Evolutionary conservation across 2,113 vertebrate species (phyloP), one percentile per base, ranked within the genome.

Genomic region (Myodes glareolus): DNA sequence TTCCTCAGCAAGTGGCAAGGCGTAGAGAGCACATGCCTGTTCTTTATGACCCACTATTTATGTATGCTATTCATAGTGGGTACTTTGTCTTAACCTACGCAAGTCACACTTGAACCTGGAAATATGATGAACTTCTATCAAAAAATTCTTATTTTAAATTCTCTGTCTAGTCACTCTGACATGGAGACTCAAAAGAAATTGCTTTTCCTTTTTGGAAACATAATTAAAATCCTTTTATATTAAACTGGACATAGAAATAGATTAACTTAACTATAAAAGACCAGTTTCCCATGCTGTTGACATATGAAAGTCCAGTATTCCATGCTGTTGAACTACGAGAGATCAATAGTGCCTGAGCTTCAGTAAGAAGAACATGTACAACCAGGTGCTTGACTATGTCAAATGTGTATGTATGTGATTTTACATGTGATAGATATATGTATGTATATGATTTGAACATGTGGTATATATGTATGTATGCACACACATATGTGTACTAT

Each of bases 211-310:
- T 90, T 82, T 78, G 27, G 52, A 96, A 73, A 94, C 27, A 88
- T 82, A 77, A 95, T 68, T 80, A n/a, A 94, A 55, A 65, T 91
- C 7, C 65, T 8, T 81, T 90, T 65, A 81, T 42, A 91, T 89
- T 27, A 90, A 96, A 58, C 52, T 76, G 0, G 82, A 73, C 50
- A 81, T 12, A 88, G 88, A 17, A n/a, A 72, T 91, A 67, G 65
- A 91, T 92, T 11, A 7, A 68, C 36, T 47, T 90, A n/a, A 90
- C 25, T 88, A 7, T 16, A 29, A 68, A 61, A 90, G 78, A 72
- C 76, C 14, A 45, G 42, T 33, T 78, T 55, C 33, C 50, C 21
- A n/a, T 23, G 10, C 9, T n/a, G 33, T 55, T 81, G 36, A n/a
- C 7, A 70, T 70, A 73, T 21, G 0, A 23, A 73, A 75, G 21